phyloP scores from a whole-genome alignment of 2,113 vertebrate genomes.

The Sorex fumeus region DNA sequence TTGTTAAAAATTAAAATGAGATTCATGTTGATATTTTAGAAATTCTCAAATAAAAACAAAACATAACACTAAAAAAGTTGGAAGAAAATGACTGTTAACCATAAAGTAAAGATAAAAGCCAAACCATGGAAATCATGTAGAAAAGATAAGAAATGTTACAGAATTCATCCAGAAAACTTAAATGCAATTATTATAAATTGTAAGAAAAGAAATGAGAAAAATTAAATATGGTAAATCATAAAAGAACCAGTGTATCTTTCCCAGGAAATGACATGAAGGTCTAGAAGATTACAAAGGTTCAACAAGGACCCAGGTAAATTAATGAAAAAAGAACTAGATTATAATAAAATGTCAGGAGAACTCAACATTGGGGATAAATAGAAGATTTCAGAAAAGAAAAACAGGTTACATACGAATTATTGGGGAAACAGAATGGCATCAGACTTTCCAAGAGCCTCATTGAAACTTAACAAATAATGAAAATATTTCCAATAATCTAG shows the following conservation, averaged over 20 bases:
- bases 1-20: slow-evolving; percentile 57
- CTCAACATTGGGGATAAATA: slow-evolving; percentile 35
- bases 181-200: slow-evolving; percentile 56
- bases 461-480: slow-evolving; percentile 9
- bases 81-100: slow-evolving; percentile 36
- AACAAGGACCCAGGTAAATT: slow-evolving; percentile 24
- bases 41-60: slow-evolving; percentile 18
- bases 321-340: slow-evolving; percentile 16
- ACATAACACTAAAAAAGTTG: not conserved
- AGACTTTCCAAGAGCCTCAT: slow-evolving; percentile 26
- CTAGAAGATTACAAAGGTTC: slow-evolving; percentile 8
- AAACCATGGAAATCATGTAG: slow-evolving; percentile 18
- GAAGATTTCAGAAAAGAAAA: slow-evolving; percentile 49
- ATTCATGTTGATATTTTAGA: slow-evolving; percentile 43
- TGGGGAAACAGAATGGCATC: slow-evolving; percentile 23
- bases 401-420: not conserved
- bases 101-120: slow-evolving; percentile 43
- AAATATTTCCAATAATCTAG: slow-evolving; percentile 47
- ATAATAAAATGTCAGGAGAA: slow-evolving; percentile 38
- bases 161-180: slow-evolving; percentile 18
- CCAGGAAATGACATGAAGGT: slow-evolving; percentile 38
- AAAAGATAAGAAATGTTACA: slow-evolving; percentile 39
- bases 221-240: slow-evolving; percentile 19
- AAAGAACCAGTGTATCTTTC: slow-evolving; percentile 18
- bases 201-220: slow-evolving; percentile 60